These are phyloP conservation scores for Geothlypis trichas DNA, from an alignment of 2,113 vertebrate genomes.

Conservation along the genomic window DNA sequence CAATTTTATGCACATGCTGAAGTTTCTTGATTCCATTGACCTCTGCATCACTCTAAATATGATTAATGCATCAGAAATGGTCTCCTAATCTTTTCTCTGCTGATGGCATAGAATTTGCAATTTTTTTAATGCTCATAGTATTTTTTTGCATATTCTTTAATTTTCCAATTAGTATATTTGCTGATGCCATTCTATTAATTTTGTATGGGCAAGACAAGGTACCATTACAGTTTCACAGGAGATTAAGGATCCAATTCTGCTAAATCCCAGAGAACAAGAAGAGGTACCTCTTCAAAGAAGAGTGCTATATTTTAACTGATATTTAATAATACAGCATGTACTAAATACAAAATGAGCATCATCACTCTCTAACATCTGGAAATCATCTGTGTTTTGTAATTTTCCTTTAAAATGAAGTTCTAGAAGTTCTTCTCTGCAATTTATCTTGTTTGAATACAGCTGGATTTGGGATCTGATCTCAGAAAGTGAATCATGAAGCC, in stretches of 20 bases:
- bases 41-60: background rate
- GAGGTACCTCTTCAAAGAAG: background rate
- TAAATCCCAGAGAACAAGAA: background rate
- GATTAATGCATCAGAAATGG: background rate
- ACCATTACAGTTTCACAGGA: background rate
- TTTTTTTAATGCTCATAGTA: background rate
- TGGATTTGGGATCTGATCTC: background rate
- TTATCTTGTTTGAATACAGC: background rate
- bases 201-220: background rate
- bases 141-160: background rate
- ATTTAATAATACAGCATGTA: background rate
- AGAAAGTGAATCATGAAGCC: background rate
- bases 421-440: background rate
- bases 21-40: background rate
- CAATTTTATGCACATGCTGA: background rate
- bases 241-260: background rate
- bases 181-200: background rate
- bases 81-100: background rate
- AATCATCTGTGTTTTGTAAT: background rate
- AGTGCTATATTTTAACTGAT: background rate
- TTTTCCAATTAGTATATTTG: background rate
- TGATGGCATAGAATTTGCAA: background rate
- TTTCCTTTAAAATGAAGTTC: background rate
- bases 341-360: background rate
- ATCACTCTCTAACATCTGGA: background rate